Evolutionary conservation across 2,797 vertebrate species (phyloP).

Genomic region (Ptychobarbus kaznakovi): DNA sequence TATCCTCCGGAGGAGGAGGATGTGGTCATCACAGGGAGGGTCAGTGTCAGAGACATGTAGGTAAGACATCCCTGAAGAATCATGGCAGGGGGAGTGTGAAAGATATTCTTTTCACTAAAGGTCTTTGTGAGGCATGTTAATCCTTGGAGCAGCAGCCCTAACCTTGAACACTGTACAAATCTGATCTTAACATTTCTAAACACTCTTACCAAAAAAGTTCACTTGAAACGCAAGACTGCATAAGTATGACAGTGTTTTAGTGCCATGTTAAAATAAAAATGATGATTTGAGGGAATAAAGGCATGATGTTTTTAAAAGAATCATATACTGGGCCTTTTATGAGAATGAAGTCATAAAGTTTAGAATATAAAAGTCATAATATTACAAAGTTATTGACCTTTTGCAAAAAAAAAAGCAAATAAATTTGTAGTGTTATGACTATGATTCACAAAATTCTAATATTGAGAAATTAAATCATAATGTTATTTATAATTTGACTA

Average conservation of each 20-base stretch:
- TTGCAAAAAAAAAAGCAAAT: neutral
- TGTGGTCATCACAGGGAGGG: conserved; percentile 12
- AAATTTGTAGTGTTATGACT: neutral
- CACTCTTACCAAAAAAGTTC: neutral
- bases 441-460: neutral
- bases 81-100: neutral
- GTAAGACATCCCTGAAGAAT: conserved; percentile 30
- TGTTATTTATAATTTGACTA: no score
- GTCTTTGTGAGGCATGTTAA: neutral
- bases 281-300: neutral
- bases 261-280: neutral
- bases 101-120: neutral
- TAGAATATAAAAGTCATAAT: neutral
- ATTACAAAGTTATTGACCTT: neutral
- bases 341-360: neutral
- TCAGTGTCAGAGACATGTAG: conserved; percentile 25
- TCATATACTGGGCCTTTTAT: no score
- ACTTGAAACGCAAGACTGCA: neutral
- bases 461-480: neutral
- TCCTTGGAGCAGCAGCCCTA: neutral
- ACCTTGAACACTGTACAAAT: neutral
- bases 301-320: neutral
- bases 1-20: conserved; percentile 23
- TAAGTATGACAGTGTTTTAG: neutral
- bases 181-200: neutral